Conservation (phyloP, 2,888 invertebrate genomes). For the Tryphoninae sp. region DNA sequence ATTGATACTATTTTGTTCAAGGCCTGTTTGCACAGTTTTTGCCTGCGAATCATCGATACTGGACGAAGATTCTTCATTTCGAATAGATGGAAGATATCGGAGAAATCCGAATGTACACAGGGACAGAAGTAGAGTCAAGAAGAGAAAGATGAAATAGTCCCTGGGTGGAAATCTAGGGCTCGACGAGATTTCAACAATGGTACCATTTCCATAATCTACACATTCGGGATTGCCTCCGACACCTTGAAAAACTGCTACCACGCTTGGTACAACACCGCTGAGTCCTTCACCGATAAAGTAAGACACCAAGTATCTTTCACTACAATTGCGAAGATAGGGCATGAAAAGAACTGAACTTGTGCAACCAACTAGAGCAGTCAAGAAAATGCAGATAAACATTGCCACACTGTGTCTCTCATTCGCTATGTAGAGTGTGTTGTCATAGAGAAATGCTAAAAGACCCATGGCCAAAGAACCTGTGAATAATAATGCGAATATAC, state of each 20-base stretch:
- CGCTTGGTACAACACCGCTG: constrained; percentile 90
- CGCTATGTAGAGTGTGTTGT: constrained; percentile 83
- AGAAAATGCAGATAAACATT: constrained; percentile 86
- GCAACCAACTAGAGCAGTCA: constrained; percentile 89
- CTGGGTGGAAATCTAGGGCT: constrained; percentile 85
- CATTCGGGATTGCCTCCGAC: constrained; percentile 86
- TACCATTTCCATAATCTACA: constrained; percentile 67
- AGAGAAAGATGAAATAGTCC: constrained; percentile 86
- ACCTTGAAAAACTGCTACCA: constrained; percentile 90
- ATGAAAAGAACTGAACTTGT: constrained; percentile 93
- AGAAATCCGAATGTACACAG: constrained; percentile 81
- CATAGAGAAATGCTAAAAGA: constrained; percentile 84
- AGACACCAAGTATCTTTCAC: constrained; percentile 89
- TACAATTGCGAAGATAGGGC: constrained; percentile 91
- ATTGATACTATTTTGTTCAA: neutral
- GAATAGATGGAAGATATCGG: constrained; percentile 64
- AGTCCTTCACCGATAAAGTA: constrained; percentile 92
- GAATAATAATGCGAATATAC: constrained; percentile 83
- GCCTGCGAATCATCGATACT: neutral
- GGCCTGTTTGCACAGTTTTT: neutral
- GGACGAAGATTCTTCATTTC: constrained; percentile 44
- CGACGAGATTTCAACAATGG: constrained; percentile 79
- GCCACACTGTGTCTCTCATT: constrained; percentile 83
- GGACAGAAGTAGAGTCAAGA: constrained; percentile 85
- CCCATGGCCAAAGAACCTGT: constrained; percentile 84